Percentiles rank a stretch among this genome's conserved stretches.
Evolutionary conservation across 2,113 vertebrate genomes (phyloP).

Genomic region (Athene cunicularia): DNA sequence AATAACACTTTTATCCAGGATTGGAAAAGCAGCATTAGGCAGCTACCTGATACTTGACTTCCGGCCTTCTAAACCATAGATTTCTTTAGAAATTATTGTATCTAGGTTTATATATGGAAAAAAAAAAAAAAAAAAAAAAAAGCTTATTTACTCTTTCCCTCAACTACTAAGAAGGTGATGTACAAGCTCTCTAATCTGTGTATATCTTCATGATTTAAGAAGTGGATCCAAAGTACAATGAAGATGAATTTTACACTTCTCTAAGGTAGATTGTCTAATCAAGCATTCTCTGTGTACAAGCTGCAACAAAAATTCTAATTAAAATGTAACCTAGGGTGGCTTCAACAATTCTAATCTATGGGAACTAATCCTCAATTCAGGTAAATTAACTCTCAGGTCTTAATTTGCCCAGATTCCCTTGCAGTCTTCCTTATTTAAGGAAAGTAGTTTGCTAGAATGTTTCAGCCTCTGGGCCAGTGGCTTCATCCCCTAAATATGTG

Average conservation of each 20-base stretch:
- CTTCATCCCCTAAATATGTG: background rate
- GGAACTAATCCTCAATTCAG: background rate
- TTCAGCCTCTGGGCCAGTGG: background rate
- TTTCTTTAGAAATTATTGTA: background rate
- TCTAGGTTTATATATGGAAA: background rate
- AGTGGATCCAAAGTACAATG: background rate
- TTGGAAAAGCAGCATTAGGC: background rate
- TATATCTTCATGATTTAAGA: background rate
- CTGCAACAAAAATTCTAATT: slow-evolving; percentile 25
- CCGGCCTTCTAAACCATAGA: background rate
- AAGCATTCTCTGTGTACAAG: background rate
- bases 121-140: background rate
- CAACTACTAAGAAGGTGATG: background rate
- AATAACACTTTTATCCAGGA: background rate
- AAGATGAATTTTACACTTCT: background rate
- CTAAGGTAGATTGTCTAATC: background rate
- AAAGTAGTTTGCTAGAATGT: background rate
- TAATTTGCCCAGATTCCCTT: slow-evolving; percentile 7
- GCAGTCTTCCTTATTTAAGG: background rate
- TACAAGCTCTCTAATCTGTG: background rate
- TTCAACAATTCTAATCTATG: background rate
- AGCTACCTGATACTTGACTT: background rate
- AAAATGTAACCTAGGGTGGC: slow-evolving; percentile 13
- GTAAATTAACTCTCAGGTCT: slow-evolving; percentile 32
- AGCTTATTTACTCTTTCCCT: background rate